A percentile compares a stretch with the other conserved stretches of the same genome.
Conservation (phyloP, 2,888 invertebrate genomes). For the Nysson spinosus region DNA sequence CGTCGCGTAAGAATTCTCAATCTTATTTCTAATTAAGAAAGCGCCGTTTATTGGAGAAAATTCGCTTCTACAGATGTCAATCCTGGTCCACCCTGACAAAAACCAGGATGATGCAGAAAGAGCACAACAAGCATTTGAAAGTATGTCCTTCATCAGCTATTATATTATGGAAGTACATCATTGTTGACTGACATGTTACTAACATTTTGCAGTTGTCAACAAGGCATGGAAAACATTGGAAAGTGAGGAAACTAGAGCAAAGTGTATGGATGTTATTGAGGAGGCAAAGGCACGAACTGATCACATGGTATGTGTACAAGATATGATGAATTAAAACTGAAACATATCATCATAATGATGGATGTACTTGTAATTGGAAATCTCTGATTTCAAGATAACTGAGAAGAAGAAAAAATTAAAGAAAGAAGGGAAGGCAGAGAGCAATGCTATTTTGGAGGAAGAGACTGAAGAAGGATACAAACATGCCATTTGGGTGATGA, state of each 20-base stretch:
- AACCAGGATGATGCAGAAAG: slow-evolving; percentile 97
- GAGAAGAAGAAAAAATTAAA: slow-evolving; percentile 96
- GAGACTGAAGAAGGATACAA: slow-evolving; percentile 91
- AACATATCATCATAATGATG: neutral
- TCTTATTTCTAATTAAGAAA: neutral
- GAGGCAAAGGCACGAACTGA: slow-evolving; percentile 97
- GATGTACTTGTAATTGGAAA: neutral
- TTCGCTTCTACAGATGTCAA: slow-evolving; percentile 87
- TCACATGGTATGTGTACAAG: slow-evolving; percentile 84
- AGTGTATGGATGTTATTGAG: slow-evolving; percentile 97
- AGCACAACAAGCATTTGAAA: slow-evolving; percentile 95
- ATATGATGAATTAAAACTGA: neutral
- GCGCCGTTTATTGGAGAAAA: no score
- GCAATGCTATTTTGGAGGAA: slow-evolving; percentile 86
- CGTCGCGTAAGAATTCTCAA: slow-evolving; percentile 81
- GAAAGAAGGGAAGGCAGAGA: slow-evolving; percentile 88
- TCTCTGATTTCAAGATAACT: slow-evolving; percentile 82
- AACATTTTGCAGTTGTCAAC: slow-evolving; percentile 84
- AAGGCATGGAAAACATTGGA: slow-evolving; percentile 97
- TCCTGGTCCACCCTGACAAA: slow-evolving; percentile 99
- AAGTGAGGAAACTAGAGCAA: slow-evolving; percentile 94
- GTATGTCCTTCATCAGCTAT: slow-evolving; percentile 64
- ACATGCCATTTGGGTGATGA: slow-evolving; percentile 98
- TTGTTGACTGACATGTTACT: neutral
- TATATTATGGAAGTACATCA: neutral